Evolutionary conservation across 2,113 vertebrate species (phyloP).

Genomic region (Chinchilla lanigera): DNA sequence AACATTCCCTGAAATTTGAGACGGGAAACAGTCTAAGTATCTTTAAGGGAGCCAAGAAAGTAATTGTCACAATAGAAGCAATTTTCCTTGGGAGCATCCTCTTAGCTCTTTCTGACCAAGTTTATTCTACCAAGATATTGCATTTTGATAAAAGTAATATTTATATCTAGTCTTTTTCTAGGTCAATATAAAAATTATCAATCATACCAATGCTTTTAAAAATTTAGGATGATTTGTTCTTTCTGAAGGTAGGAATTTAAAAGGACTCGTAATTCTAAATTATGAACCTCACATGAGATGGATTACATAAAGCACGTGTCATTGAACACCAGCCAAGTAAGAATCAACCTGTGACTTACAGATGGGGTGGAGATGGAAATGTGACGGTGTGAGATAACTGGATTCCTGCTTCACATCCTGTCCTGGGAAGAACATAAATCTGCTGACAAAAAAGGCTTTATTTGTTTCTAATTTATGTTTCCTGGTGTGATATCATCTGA

Average conservation of each 20-base stretch:
- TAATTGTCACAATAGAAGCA: background rate
- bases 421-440: conserved; percentile 8
- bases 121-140: background rate
- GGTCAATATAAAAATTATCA: background rate
- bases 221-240: background rate
- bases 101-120: conserved; percentile 29
- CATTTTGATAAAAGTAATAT: conserved; percentile 9
- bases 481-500: conserved; percentile 7
- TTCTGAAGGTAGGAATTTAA: conserved; percentile 16
- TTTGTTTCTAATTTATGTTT: conserved; percentile 53
- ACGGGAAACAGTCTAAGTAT: background rate
- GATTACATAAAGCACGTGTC: background rate
- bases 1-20: conserved; percentile 41
- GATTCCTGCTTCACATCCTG: background rate
- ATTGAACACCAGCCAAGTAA: conserved; percentile 53
- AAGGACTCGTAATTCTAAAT: background rate
- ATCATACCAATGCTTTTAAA: background rate
- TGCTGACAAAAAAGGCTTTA: background rate
- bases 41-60: conserved; percentile 30
- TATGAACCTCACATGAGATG: background rate
- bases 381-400: background rate
- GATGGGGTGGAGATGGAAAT: background rate
- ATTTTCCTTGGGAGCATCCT: background rate
- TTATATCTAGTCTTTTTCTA: background rate
- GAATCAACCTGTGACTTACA: conserved; percentile 48